Base-by-base conservation (phyloP, 2,113 vertebrate genomes). In the Chitala chitala region DNA sequence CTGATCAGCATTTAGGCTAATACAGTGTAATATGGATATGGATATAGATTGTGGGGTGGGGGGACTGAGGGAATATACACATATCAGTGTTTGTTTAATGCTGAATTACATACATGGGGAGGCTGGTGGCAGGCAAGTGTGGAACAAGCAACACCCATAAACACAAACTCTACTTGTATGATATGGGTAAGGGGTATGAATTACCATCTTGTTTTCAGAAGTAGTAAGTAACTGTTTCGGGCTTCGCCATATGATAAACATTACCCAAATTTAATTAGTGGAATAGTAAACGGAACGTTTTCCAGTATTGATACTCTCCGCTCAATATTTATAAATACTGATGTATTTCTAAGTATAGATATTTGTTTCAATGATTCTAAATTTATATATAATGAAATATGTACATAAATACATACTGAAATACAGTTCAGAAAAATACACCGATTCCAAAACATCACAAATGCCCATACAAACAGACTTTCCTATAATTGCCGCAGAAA, bases 61-160 rank as follows among this genome's bases (percentile, higher is more conserved):
- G 33, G 31, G n/a, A n/a, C n/a, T 63, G 59, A 33, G 59, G 33
- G 59, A 6, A 6, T 38, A 33, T 15, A 29, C 59, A 29, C 26
- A 29, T 63, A n/a, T 33, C 33, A 33, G 8, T 33, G 59, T 63
- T 63, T 63, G 38, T 6, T 17, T 29, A 38, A 17, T 15, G 33
- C 56, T 59, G 56, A 59, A 59, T 63, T 63, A 29, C 59, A 36
- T 63, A 63, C 38, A 63, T 63, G 59, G 59, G 59, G 59, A 33
- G 59, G 31, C 29, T 20, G 1, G 20, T n/a, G n/a, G n/a, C n/a
- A n/a, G n/a, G n/a, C n/a, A n/a, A n/a, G 59, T 36, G 20, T 12
- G 12, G 31, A 63, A 63, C 36, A 46, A 48, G 36, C 38, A 44
- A 66, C 24, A n/a, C n/a, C n/a, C n/a, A 46, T 15, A 66, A 40